Conservation (phyloP, 2,888 invertebrate species). For the Fragum whitleyi region DNA sequence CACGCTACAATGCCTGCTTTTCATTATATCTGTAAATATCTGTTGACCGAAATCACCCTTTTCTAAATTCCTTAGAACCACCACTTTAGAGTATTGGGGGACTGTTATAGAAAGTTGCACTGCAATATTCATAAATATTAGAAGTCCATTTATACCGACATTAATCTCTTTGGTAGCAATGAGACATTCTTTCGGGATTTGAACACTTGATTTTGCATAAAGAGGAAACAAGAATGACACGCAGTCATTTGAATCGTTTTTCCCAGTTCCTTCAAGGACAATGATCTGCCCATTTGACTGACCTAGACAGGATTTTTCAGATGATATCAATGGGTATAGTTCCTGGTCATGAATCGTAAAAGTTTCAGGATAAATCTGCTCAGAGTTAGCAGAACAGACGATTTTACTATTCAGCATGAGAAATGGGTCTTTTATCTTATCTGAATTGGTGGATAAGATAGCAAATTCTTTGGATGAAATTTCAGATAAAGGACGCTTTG, state of each 20-base stretch:
- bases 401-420: neutral
- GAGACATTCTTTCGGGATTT: neutral
- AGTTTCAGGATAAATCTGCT: neutral
- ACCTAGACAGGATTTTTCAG: too few relatives aligned
- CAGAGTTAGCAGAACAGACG: neutral
- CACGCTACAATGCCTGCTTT: neutral
- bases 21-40: neutral
- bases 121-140: neutral
- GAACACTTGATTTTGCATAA: neutral
- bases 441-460: neutral
- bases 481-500: neutral
- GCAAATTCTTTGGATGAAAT: neutral
- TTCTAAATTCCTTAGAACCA: neutral
- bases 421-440: neutral
- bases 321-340: neutral
- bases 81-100: too few relatives aligned
- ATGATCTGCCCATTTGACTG: neutral
- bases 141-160: neutral
- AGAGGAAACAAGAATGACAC: neutral
- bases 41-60: neutral
- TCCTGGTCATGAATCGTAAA: neutral
- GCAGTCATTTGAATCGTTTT: neutral
- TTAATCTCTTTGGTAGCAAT: neutral
- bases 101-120: neutral
- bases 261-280: constrained; percentile 20